Conservation (phyloP, 2,888 invertebrate species). For the Harpalus rufipes region DNA sequence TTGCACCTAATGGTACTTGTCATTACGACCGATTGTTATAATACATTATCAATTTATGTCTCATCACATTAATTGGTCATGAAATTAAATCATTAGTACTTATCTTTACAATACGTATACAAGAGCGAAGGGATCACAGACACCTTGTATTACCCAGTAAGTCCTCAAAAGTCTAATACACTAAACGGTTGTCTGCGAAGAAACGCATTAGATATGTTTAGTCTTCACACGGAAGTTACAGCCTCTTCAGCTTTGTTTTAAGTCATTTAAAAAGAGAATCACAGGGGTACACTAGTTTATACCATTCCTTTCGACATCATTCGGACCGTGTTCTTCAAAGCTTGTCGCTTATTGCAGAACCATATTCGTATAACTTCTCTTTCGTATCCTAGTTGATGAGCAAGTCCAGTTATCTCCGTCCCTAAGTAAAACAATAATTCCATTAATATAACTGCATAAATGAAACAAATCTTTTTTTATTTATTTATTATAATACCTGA, state of each 20-base stretch:
- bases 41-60: conserved; percentile 65
- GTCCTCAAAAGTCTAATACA: conserved; percentile 34
- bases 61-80: conserved; percentile 67
- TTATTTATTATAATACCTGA: conserved; percentile 85
- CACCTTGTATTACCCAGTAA: conserved; percentile 40
- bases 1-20: conserved; percentile 60
- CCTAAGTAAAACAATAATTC: conserved; percentile 79
- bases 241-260: conserved; percentile 57
- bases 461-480: background rate
- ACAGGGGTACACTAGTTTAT: conserved; percentile 75
- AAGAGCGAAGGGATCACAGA: conserved; percentile 65
- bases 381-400: conserved; percentile 97
- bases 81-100: conserved; percentile 66
- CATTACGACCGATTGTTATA: conserved; percentile 62
- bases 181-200: conserved; percentile 58
- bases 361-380: conserved; percentile 98
- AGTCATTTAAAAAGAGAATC: conserved; percentile 43
- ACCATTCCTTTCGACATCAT: conserved; percentile 95
- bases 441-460: background rate
- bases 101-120: conserved; percentile 66
- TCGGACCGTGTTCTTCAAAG: conserved; percentile 97
- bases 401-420: conserved; percentile 96
- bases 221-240: conserved; percentile 45
- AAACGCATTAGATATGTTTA: conserved; percentile 63
- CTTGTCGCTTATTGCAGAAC: conserved; percentile 99